A percentile compares a stretch with the other conserved stretches of the same genome.
Conservation (phyloP, 2,888 invertebrate genomes). For the Eupithecia subumbrata region DNA sequence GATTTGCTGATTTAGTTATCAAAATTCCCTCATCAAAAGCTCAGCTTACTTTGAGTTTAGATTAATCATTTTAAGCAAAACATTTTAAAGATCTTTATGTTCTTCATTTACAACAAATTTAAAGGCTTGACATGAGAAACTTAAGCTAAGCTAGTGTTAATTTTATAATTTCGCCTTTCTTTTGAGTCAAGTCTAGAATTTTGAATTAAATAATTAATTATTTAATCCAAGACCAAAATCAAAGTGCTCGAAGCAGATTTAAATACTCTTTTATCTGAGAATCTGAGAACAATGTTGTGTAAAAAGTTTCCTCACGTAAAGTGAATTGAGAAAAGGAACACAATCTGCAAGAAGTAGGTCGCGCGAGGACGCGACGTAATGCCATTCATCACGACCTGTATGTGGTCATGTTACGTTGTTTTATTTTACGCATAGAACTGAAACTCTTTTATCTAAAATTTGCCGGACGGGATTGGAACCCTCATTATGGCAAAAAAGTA, state of each 20-base stretch:
- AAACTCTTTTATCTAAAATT: neutral
- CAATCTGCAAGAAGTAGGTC: slow-evolving; percentile 38
- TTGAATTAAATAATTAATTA: no score
- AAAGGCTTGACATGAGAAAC: no score
- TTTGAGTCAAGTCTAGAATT: no score
- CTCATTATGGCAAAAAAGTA: neutral
- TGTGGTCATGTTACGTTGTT: neutral
- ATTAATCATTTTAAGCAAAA: no score
- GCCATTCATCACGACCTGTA: slow-evolving; percentile 51
- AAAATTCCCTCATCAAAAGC: no score
- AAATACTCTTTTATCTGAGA: neutral
- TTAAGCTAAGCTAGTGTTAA: no score
- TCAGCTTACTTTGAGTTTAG: no score
- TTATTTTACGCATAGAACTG: neutral
- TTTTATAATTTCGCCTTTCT: no score
- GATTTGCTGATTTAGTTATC: no score
- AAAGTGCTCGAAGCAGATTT: neutral
- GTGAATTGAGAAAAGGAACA: slow-evolving; percentile 30
- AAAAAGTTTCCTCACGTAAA: slow-evolving; percentile 19
- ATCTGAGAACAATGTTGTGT: slow-evolving; percentile 1
- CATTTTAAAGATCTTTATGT: no score
- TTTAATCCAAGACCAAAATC: no score
- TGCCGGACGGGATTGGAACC: neutral
- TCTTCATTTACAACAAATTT: no score
- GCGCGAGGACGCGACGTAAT: slow-evolving; percentile 36